Evolutionary conservation across 2,113 vertebrate genomes (phyloP).

Genomic region (Apodemus sylvaticus): DNA sequence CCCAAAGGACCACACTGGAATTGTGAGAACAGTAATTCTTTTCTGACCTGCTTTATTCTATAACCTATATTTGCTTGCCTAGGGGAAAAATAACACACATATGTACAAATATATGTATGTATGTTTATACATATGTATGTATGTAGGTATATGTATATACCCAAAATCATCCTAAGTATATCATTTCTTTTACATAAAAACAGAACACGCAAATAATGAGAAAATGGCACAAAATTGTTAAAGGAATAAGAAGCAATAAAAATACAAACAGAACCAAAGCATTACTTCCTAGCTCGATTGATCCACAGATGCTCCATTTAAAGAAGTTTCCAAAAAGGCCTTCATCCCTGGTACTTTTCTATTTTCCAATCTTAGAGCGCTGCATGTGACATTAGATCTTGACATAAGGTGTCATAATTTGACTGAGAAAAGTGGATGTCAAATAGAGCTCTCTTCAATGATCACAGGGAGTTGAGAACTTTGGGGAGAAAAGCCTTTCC

Average conservation of each 20-base stretch:
- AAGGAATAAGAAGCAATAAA: not conserved
- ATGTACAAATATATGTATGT: not conserved
- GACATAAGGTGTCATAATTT: not conserved
- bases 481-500: not conserved
- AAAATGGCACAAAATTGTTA: not conserved
- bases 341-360: not conserved
- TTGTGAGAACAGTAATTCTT: not conserved
- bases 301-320: not conserved
- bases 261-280: not conserved
- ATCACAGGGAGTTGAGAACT: conserved; percentile 21
- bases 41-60: not conserved
- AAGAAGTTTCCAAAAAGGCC: not conserved
- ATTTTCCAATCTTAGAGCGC: not conserved
- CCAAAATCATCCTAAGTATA: not conserved
- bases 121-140: not conserved
- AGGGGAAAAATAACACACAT: not conserved
- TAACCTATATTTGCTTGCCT: not conserved
- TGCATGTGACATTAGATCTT: not conserved
- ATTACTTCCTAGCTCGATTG: not conserved
- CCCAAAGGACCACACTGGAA: not conserved
- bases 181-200: not conserved
- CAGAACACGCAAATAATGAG: conserved; percentile 37
- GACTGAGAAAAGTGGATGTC: conserved; percentile 24
- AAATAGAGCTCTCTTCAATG: conserved; percentile 31
- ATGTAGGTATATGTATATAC: not conserved